A percentile compares a stretch with the other conserved stretches of the same genome.
These are phyloP conservation scores for Maccullochella peelii DNA, from an alignment of 2,113 vertebrate genomes.

Conservation along the genomic window DNA sequence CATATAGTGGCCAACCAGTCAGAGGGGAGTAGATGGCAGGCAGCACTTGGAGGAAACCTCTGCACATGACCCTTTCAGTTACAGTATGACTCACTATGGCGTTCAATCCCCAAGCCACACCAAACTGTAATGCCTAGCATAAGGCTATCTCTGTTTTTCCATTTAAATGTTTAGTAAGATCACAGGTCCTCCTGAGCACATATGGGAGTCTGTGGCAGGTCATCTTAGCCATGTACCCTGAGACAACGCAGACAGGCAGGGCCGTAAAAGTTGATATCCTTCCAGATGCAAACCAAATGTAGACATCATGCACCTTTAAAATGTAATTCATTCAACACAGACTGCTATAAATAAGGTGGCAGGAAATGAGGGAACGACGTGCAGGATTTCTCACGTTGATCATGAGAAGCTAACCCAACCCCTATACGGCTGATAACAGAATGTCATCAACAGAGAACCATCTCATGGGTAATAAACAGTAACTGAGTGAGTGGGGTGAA, in stretches of 20 bases:
- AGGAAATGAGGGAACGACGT: slow-evolving; percentile 9
- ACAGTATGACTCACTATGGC: slow-evolving; percentile 26
- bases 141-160: slow-evolving; percentile 49
- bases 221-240: slow-evolving; percentile 41
- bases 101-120: slow-evolving; percentile 4
- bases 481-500: background rate
- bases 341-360: slow-evolving; percentile 26
- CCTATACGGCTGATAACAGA: slow-evolving; percentile 17
- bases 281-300: slow-evolving; percentile 74
- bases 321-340: slow-evolving; percentile 50
- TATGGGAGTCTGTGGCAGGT: slow-evolving; percentile 32
- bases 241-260: slow-evolving; percentile 54
- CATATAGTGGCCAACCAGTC: background rate
- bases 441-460: slow-evolving; percentile 10
- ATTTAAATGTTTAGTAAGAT: slow-evolving; percentile 51
- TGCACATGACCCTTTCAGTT: background rate
- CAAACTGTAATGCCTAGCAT: slow-evolving; percentile 28
- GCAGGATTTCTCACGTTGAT: slow-evolving; percentile 25
- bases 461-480: slow-evolving; percentile 18
- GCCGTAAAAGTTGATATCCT: slow-evolving; percentile 70
- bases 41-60: background rate
- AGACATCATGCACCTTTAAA: slow-evolving; percentile 61
- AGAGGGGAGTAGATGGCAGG: background rate
- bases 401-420: slow-evolving; percentile 16
- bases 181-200: slow-evolving; percentile 51